These are phyloP conservation scores for Gambusia affinis DNA, from an alignment of 2,113 vertebrate species.

Conservation along the genomic window DNA sequence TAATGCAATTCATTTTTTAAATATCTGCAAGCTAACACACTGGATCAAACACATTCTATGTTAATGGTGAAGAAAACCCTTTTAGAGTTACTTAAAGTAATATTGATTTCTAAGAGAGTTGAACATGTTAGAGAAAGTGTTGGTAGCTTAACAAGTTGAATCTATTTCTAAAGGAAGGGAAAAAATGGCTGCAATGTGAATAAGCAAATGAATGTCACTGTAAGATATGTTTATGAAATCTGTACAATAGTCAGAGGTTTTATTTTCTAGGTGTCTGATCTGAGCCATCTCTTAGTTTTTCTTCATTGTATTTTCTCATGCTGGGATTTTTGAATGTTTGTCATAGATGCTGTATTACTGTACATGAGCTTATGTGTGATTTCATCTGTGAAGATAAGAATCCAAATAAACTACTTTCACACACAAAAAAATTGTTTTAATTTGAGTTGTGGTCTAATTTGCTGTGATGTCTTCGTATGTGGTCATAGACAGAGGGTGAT, in stretches of 20 bases:
- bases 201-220: background rate
- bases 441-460: too few species aligned
- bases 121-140: too few species aligned
- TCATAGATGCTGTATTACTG: slow-evolving; percentile 1
- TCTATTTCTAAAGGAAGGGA: background rate
- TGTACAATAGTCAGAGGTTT: background rate
- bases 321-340: background rate
- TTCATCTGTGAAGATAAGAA: background rate
- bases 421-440: too few species aligned
- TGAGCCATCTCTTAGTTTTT: background rate
- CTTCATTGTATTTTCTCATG: background rate
- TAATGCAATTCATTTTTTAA: background rate
- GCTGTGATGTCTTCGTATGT: too few species aligned
- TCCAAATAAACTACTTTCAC: background rate
- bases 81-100: background rate
- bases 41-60: background rate
- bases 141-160: background rate
- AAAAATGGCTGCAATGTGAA: background rate
- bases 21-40: background rate
- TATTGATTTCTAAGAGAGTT: too few species aligned
- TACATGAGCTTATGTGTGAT: background rate
- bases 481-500: too few species aligned
- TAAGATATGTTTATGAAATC: background rate
- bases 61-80: background rate
- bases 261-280: background rate